Percentiles rank a stretch among this genome's conserved stretches.
Evolutionary conservation across 2,888 invertebrate species (phyloP).

Genomic region (Pantelozetes paolii): DNA sequence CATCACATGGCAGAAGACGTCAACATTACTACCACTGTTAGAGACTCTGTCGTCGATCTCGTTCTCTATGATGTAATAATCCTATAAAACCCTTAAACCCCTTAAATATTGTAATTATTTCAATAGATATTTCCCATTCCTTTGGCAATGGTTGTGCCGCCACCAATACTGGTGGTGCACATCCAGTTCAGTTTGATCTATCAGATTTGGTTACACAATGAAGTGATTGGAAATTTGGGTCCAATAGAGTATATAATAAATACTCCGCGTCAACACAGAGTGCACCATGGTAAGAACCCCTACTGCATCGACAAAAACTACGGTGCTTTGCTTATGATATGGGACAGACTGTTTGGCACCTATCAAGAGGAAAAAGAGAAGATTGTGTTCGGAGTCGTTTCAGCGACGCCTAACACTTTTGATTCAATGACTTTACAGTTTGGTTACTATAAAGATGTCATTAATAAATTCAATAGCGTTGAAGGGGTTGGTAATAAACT

Average conservation of each 20-base stretch:
- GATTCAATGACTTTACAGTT: constrained; percentile 65
- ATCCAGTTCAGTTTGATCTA: constrained; percentile 82
- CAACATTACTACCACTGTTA: constrained; percentile 74
- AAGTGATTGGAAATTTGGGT: constrained; percentile 71
- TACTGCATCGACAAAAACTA: constrained; percentile 91
- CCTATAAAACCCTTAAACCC: background rate
- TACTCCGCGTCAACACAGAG: constrained; percentile 82
- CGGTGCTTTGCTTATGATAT: constrained; percentile 82
- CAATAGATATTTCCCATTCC: constrained; percentile 51
- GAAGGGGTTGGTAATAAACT: constrained; percentile 60
- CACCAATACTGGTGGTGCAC: constrained; percentile 72
- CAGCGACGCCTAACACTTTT: constrained; percentile 70
- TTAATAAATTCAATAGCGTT: constrained; percentile 61
- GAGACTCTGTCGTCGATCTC: constrained; percentile 74
- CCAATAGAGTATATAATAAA: constrained; percentile 80
- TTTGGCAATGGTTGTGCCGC: constrained; percentile 70
- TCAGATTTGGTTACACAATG: constrained; percentile 92
- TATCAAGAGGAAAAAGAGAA: constrained; percentile 72
- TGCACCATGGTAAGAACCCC: constrained; percentile 70
- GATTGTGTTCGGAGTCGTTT: constrained; percentile 77
- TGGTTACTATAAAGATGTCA: constrained; percentile 68
- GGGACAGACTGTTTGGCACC: constrained; percentile 78
- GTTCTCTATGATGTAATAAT: constrained; percentile 74
- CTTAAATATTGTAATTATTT: background rate
- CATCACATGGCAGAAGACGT: constrained; percentile 87